Base-by-base conservation (phyloP, 2,113 vertebrate species). In the Oxyruncus cristatus region DNA sequence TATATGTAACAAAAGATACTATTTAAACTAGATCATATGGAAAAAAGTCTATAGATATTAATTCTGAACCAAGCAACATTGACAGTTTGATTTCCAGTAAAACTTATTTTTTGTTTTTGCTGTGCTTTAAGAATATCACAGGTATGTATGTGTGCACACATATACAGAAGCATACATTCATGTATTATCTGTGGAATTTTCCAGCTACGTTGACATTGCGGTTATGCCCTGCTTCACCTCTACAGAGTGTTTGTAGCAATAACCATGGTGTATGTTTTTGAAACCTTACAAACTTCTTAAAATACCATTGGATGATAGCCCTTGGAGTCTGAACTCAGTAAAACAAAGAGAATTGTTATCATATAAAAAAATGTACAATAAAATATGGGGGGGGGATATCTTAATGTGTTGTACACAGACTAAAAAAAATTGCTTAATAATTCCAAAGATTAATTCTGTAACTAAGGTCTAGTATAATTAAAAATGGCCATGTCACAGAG, bases 171-270 rank as follows among this genome's bases (percentile, higher is more conserved):
- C 20, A 35, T 5, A 30, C 21, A 39, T 18, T 5, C 7, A 65
- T 20, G 13, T 14, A 37, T 8, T 53, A 5, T 30, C 37, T 37
- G 24, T 61, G 44, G 41, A 73, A 76, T 79, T 79, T 79, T 78
- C 35, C 62, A 88, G 3, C 27, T 26, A 18, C 1, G 0, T 14
- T n/a, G 13, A 44, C 0, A 0, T 41, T 17, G 8, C 59, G 12
- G 3, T 78, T 79, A 44, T n/a, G 14, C 7, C 6, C 13, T 22
- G 17, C 56, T 59, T 6, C 14, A 61, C 5, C 16, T 81, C 22
- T 59, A 9, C 0, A 0, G 14, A 59, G 5, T 39, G 12, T 21
- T 47, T 42, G 19, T 24, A 63, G 30, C 23, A 87, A 71, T 13
- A 81, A 11, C 41, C 42, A 20, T 17, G 8, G 9, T 50, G 33